Evolutionary conservation across 2,888 invertebrate species (phyloP), one percentile per base, ranked within the genome.

Genomic region (Carabus problematicus): DNA sequence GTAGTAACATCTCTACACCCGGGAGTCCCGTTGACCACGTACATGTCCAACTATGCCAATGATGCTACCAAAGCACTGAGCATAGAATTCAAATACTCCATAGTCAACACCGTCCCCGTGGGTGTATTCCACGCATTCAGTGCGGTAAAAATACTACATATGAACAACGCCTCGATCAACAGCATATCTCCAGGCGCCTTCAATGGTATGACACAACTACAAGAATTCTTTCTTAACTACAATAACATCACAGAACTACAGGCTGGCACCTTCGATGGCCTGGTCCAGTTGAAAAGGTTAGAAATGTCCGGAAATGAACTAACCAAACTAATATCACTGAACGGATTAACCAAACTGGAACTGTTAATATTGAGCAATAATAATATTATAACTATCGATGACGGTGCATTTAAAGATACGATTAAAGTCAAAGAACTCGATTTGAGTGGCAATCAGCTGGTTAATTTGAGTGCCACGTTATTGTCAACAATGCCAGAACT

Each of bases 331-430:
- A 16, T 47, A n/a, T 8, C 8, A 42, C 8, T 60, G 43, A 18
- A 16, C 9, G 16, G 8, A 43, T 14, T 59, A 9, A 11, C 43
- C 8, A 55, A 12, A n/a, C 19, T 64, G 11, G 9, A 42, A 39
- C 18, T 12, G 16, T 19, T 70, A 18, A 7, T 49, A 40, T 1
- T 64, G 7, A n/a, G 14, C 11, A 54, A 64, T 43, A 64, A 64
- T 39, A 41, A 45, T 2, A 55, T 70, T 16, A 8, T 2, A 1
- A 39, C 11, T 18, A 8, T 92, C 43, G 84, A 86, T 8, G 83
- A 86, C 72, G 84, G 86, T 71, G 83, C 87, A 71, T 89, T 91
- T 75, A 85, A 85, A 41, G 88, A 88, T 47, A 83, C 90, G 8
- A 80, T 82, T 43, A 85, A 86, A 0, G 82, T 93, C 4, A 82